These are phyloP conservation scores for Unio delphinus DNA, from an alignment of 2,888 invertebrate species.

Conservation along the genomic window DNA sequence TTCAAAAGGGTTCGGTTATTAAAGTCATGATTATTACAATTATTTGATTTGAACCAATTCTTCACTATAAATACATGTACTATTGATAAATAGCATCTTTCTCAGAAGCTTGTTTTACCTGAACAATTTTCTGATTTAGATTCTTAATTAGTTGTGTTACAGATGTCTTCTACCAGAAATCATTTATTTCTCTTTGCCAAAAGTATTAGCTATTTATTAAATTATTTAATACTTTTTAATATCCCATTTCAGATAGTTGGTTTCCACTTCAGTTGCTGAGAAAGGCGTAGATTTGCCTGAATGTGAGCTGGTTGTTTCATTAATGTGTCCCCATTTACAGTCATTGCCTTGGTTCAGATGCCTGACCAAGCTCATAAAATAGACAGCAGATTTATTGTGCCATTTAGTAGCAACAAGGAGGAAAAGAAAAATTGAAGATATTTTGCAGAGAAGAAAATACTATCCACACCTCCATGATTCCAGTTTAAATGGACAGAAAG, in stretches of 20 bases:
- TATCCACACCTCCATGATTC: conserved; percentile 46
- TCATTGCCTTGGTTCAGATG: conserved; percentile 65
- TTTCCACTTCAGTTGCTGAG: conserved; percentile 67
- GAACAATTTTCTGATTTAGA: too few relatives aligned
- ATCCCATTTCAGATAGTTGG: conserved; percentile 39
- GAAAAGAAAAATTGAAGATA: conserved; percentile 44
- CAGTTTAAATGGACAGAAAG: conserved; percentile 11
- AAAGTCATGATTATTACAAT: too few relatives aligned
- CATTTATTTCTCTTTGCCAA: too few relatives aligned
- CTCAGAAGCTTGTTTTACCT: too few relatives aligned
- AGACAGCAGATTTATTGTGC: conserved; percentile 59
- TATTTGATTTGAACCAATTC: too few relatives aligned
- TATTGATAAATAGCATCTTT: too few relatives aligned
- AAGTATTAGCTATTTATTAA: too few relatives aligned
- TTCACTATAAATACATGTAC: too few relatives aligned
- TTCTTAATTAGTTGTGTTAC: too few relatives aligned
- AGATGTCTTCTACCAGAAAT: too few relatives aligned
- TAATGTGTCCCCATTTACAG: conserved; percentile 62
- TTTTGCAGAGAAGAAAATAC: conserved; percentile 57
- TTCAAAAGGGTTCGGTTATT: too few relatives aligned
- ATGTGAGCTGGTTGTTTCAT: conserved; percentile 61
- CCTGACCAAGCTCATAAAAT: conserved; percentile 61
- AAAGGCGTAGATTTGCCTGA: conserved; percentile 65
- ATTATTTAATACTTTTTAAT: too few relatives aligned
- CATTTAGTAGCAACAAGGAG: conserved; percentile 54